Evolutionary conservation across 1,140 invertebrate species (phyloP), one percentile per base, ranked within the genome.

Genomic region (Cydia strobilella): DNA sequence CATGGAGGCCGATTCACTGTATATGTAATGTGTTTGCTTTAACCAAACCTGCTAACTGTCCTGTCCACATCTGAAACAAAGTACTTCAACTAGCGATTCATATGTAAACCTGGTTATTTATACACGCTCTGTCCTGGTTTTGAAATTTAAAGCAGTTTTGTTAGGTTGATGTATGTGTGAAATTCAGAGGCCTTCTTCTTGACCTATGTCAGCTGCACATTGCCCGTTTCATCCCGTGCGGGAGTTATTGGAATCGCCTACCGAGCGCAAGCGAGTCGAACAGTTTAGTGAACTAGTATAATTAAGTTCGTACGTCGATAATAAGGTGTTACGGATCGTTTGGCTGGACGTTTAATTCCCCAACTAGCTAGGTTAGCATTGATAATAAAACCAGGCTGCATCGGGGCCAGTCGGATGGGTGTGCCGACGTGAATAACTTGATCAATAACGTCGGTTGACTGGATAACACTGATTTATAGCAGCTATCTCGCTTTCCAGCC

Each of bases 1-100:
- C 83, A 84, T 81, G 82, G 76, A 75, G 73, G 75, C 42, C 76
- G 76, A 71, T 62, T 81, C 79, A 82, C 79, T 79, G 80, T n/a
- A n/a, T n/a, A n/a, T n/a, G n/a, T 77, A 77, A 78, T 31, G 25
- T 35, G 65, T 69, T 69, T 35, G 65, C 13, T 35, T 69, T 69
- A 18, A 42, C 42, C 18, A 20, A 45, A 23, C 71, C 69, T 45
- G 9, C 18, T 72, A 18, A 72, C 31, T 72, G 69, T 71, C 20
- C 71, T 51, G 45, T 23, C 23, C 69, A 66, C 13, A n/a, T 15
- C 12, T 3, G 25, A 35, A 18, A 69, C 31, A 69, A 69, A 69
- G 65, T 35, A 69, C 35, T 69, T 31, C 23, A 31, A 66, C 25
- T 20, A 35, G 1, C n/a, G 65, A 20, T 69, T 69, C 65, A 69